phyloP scores from a whole-genome alignment of 2,797 vertebrate genomes.

The Delichon dasypus region DNA sequence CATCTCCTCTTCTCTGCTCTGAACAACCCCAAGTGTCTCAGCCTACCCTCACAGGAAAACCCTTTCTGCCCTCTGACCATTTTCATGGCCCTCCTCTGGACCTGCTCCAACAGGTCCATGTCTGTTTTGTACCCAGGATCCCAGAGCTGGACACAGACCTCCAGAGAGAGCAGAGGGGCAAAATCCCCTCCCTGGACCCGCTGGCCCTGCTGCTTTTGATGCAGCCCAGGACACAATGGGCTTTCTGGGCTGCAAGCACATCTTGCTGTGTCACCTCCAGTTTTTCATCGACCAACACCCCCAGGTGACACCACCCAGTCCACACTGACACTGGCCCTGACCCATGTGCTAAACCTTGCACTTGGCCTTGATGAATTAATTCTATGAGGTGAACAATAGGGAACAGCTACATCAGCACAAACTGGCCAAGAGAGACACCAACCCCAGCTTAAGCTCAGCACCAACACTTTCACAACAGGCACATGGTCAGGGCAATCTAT shows the following conservation, averaged over 20 bases:
- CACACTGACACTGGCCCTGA: not conserved
- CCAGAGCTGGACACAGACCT: not conserved
- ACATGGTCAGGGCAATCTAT: not conserved
- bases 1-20: not conserved
- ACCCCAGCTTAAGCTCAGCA: not conserved
- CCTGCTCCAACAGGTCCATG: not conserved
- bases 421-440: not conserved
- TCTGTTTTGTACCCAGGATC: no score
- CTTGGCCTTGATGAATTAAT: not conserved
- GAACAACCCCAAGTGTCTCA: not conserved
- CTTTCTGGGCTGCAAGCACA: not conserved
- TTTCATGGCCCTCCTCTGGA: not conserved
- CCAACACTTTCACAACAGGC: not conserved
- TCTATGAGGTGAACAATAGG: not conserved
- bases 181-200: not conserved
- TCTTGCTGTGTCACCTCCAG: accelerated
- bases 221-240: not conserved
- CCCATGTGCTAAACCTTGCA: not conserved
- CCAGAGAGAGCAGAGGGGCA: accelerated
- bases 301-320: not conserved
- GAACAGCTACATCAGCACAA: not conserved
- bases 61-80: not conserved
- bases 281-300: not conserved
- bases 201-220: accelerated
- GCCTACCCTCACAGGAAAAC: not conserved